These are phyloP conservation scores for Grapholita molesta DNA, from an alignment of 1,140 invertebrate genomes.

Conservation along the genomic window DNA sequence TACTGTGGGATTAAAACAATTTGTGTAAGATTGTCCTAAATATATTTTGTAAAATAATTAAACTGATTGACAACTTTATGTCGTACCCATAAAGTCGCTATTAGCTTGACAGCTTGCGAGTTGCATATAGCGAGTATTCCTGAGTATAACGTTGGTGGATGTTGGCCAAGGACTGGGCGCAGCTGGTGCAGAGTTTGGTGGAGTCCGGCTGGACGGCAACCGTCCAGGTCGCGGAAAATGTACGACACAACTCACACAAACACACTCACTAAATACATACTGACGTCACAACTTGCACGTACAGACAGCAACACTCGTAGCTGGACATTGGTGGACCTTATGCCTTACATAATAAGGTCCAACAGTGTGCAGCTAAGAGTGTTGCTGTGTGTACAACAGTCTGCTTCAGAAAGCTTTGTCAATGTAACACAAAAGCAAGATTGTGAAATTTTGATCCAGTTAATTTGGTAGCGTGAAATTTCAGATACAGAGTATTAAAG, in stretches of 20 bases:
- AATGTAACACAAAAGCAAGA: too few species aligned
- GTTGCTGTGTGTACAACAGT: too few species aligned
- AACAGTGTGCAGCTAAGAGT: too few species aligned
- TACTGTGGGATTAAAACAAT: too few species aligned
- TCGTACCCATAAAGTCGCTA: background rate
- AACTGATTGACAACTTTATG: background rate
- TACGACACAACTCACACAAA: conserved; percentile 57
- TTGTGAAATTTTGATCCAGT: too few species aligned
- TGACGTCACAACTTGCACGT: background rate
- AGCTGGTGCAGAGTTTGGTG: conserved; percentile 88
- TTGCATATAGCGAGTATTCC: conserved; percentile 32
- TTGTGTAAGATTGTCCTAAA: too few species aligned
- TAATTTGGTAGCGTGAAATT: too few species aligned
- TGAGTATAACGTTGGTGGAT: conserved; percentile 70
- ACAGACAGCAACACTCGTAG: too few species aligned
- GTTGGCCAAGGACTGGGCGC: conserved; percentile 85
- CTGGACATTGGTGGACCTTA: background rate
- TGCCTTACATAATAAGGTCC: too few species aligned
- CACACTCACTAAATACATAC: conserved; percentile 32
- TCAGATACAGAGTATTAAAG: too few species aligned
- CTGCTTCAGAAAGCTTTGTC: too few species aligned
- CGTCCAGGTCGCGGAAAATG: conserved; percentile 83
- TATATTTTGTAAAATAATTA: background rate
- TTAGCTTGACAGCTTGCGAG: conserved; percentile 3
- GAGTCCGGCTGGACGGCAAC: conserved; percentile 88